Percentiles rank a stretch among this genome's conserved stretches.
Conservation (phyloP, 2,888 invertebrate species). For the Protodeltote pygarga region DNA sequence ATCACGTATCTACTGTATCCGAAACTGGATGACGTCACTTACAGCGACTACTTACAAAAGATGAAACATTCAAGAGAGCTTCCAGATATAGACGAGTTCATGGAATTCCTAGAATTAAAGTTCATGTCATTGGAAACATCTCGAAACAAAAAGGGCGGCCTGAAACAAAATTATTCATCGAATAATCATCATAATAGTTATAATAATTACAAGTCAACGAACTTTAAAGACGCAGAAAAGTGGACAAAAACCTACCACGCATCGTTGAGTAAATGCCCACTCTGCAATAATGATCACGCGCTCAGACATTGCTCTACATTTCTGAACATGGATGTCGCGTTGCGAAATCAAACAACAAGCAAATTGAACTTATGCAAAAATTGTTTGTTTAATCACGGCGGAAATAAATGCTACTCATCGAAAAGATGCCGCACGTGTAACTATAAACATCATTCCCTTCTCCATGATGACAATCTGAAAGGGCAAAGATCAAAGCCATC, state of each 20-base stretch:
- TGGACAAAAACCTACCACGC: conserved; percentile 5
- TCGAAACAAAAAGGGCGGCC: background rate
- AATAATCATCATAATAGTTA: background rate
- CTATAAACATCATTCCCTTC: conserved; percentile 9
- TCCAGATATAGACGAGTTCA: conserved; percentile 2
- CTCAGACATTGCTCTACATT: conserved; percentile 5
- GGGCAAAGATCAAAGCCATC: too few species aligned
- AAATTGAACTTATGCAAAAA: conserved; percentile 16
- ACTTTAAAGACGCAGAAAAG: background rate
- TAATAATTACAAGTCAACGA: background rate
- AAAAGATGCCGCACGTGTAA: conserved; percentile 10
- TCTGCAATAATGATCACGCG: conserved; percentile 4
- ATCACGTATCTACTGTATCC: conserved; percentile 12
- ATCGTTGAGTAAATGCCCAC: conserved; percentile 5
- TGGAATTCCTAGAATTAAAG: conserved; percentile 4
- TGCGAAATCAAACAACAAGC: conserved; percentile 1
- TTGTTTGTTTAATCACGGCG: conserved; percentile 2
- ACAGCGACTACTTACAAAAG: conserved; percentile 5
- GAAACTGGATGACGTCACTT: conserved; percentile 8
- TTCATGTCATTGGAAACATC: conserved; percentile 10
- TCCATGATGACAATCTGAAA: conserved; percentile 8
- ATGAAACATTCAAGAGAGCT: conserved; percentile 8
- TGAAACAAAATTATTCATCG: background rate
- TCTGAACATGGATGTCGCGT: background rate
- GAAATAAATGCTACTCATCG: background rate